phyloP scores from a whole-genome alignment of 1,140 invertebrate genomes.

The Bombus cullumanus region DNA sequence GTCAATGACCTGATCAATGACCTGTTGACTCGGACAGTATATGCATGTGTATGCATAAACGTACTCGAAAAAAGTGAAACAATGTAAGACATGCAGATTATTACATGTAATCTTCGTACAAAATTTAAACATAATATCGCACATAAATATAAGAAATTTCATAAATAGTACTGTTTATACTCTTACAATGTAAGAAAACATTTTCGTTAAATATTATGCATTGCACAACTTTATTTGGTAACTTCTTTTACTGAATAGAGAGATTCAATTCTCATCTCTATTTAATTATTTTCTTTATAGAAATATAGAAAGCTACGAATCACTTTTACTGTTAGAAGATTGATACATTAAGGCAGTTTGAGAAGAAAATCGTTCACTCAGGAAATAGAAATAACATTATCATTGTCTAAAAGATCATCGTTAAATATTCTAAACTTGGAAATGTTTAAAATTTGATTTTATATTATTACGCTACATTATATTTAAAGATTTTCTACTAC shows the following conservation, averaged over 20 bases:
- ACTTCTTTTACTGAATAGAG: not conserved
- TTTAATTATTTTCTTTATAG: not conserved
- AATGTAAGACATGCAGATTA: not conserved
- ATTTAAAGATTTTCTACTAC: not conserved
- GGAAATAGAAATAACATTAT: not conserved
- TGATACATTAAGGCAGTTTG: not conserved
- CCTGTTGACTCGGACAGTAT: constrained; percentile 54
- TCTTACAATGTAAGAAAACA: not conserved
- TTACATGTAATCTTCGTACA: not conserved
- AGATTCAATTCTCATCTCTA: not conserved
- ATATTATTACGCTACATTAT: not conserved
- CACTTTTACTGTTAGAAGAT: too few relatives aligned
- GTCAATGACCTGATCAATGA: constrained; percentile 76
- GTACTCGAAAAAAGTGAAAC: constrained; percentile 4
- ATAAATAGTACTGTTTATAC: not conserved
- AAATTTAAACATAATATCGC: not conserved
- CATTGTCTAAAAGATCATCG: not conserved
- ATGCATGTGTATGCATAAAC: constrained; percentile 24
- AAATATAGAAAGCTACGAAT: not conserved
- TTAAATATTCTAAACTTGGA: not conserved
- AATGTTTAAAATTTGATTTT: not conserved
- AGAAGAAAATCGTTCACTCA: not conserved
- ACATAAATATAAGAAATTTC: not conserved
- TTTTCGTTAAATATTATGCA: not conserved
- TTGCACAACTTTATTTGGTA: not conserved